phyloP scores from a whole-genome alignment of 2,888 invertebrate genomes.

The Neoaliturus tenellus region DNA sequence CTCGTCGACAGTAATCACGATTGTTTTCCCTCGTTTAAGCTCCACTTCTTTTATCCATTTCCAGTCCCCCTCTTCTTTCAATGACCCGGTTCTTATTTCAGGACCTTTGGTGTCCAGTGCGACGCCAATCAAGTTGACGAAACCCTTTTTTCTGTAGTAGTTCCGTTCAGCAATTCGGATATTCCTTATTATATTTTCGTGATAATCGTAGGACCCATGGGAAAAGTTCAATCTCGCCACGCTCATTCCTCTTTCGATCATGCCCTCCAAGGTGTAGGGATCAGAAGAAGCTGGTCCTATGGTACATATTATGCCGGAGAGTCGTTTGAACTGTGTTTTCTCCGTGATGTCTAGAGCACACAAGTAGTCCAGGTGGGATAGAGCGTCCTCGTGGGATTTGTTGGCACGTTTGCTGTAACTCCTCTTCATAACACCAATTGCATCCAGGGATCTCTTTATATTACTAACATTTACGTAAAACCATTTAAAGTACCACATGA shows the following conservation, averaged over 20 bases:
- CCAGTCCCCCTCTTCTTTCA: slow-evolving; percentile 79
- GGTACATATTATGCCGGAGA: background rate
- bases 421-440: no score
- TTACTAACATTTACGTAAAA: no score
- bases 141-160: slow-evolving; percentile 83
- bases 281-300: slow-evolving; percentile 87
- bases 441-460: no score
- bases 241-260: slow-evolving; percentile 99
- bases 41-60: slow-evolving; percentile 74
- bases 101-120: slow-evolving; percentile 99
- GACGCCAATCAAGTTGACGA: slow-evolving; percentile 90
- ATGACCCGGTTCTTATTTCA: slow-evolving; percentile 97
- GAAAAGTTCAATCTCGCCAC: slow-evolving; percentile 97
- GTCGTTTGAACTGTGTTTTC: background rate
- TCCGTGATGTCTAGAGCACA: no score
- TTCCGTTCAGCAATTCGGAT: slow-evolving; percentile 89
- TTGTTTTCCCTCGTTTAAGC: background rate
- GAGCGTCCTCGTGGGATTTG: no score
- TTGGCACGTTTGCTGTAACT: no score
- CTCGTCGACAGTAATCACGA: background rate
- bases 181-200: slow-evolving; percentile 92
- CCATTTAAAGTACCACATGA: no score
- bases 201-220: slow-evolving; percentile 97
- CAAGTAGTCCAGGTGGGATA: no score
- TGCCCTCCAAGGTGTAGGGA: slow-evolving; percentile 89